phyloP scores from a whole-genome alignment of 1,140 invertebrate genomes.

The Cephus cinctus region DNA sequence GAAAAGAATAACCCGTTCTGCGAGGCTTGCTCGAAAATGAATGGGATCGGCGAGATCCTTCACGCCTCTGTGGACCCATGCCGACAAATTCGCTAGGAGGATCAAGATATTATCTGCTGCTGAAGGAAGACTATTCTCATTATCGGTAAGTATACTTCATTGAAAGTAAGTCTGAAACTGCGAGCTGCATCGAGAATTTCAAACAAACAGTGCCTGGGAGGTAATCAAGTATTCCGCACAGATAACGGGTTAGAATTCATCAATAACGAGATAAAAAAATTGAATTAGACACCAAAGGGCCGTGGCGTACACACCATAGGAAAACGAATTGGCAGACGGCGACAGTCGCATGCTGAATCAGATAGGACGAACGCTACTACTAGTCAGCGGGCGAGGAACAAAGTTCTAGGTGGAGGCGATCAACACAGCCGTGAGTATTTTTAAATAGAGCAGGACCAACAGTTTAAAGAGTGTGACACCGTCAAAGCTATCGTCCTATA shows the following conservation, averaged over 20 bases:
- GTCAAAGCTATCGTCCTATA: constrained; percentile 39
- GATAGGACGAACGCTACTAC: constrained; percentile 40
- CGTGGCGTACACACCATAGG: constrained; percentile 51
- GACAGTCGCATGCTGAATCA: constrained; percentile 49
- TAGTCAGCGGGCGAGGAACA: constrained; percentile 26
- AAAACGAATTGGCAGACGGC: constrained; percentile 53
- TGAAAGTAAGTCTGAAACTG: constrained; percentile 44
- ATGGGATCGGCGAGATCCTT: constrained; percentile 38
- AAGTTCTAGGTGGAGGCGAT: constrained; percentile 46
- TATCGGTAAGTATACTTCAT: constrained; percentile 44
- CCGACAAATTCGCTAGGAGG: constrained; percentile 34
- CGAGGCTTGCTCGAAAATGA: constrained; percentile 35
- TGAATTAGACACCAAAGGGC: constrained; percentile 44
- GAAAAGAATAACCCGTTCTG: constrained; percentile 20
- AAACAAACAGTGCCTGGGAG: constrained; percentile 37
- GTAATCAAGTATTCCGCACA: constrained; percentile 40
- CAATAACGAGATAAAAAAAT: constrained; percentile 35
- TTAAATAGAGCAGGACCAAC: constrained; percentile 45
- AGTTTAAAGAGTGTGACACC: constrained; percentile 33
- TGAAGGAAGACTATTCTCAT: constrained; percentile 49
- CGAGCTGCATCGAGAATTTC: constrained; percentile 37
- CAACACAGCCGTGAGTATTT: constrained; percentile 39
- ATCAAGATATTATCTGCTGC: constrained; percentile 35
- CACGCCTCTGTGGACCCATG: constrained; percentile 51
- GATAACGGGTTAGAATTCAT: constrained; percentile 52